phyloP scores from a whole-genome alignment of 2,888 invertebrate species.

The Teinopalpus imperialis region DNA sequence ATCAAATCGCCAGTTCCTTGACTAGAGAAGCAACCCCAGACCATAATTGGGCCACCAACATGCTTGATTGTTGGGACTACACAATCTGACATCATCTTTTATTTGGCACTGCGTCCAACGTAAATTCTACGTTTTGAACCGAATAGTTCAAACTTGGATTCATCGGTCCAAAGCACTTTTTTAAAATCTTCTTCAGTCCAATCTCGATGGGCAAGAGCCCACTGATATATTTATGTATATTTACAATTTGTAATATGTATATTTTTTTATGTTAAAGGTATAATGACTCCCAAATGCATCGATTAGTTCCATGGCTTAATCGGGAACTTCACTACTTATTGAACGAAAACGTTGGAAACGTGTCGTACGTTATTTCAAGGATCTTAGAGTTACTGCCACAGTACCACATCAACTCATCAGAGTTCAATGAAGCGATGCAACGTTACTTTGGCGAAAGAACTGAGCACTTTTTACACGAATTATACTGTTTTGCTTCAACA shows the following conservation, averaged over 20 bases:
- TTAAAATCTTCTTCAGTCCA: too few relatives aligned
- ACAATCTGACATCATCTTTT: too few relatives aligned
- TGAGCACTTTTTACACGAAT: slow-evolving; percentile 94
- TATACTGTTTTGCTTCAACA: slow-evolving; percentile 92
- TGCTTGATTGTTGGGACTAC: too few relatives aligned
- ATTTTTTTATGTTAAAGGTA: slow-evolving; percentile 74
- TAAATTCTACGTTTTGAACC: too few relatives aligned
- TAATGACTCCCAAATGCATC: slow-evolving; percentile 90
- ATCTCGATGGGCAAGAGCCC: too few relatives aligned
- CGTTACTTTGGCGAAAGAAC: slow-evolving; percentile 88
- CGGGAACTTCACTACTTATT: slow-evolving; percentile 91
- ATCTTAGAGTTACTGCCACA: slow-evolving; percentile 86
- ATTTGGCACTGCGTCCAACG: too few relatives aligned
- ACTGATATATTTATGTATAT: too few relatives aligned
- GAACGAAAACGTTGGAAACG: slow-evolving; percentile 83
- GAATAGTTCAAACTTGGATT: too few relatives aligned
- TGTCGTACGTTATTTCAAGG: slow-evolving; percentile 85
- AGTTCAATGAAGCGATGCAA: slow-evolving; percentile 86
- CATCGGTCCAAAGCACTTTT: too few relatives aligned
- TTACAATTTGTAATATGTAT: not conserved
- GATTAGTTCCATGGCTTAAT: slow-evolving; percentile 93
- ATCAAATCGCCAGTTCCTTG: too few relatives aligned
- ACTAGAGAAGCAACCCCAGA: too few relatives aligned
- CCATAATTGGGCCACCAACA: too few relatives aligned
- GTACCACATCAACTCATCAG: slow-evolving; percentile 85